Conservation (phyloP, 2,113 vertebrate genomes). For the Bos taurus region ARS-UCD2.0 NC_037337.1:28551501-28552000, state of each 20-base stretch:
- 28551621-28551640: neutral
- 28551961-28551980: neutral
- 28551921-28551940: neutral
- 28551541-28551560: neutral
- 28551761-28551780: neutral
- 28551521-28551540: neutral
- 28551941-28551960: neutral
- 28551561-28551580: neutral
- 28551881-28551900: neutral
- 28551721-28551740: neutral
- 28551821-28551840: neutral
- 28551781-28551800: neutral
- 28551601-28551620: neutral
- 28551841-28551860: neutral
- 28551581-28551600: neutral
- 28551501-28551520: neutral
- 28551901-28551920: neutral
- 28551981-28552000: neutral
- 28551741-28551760: neutral
- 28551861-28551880: neutral
- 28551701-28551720: neutral
- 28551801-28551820: neutral
- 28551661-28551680: neutral
- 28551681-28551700: neutral
- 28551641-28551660: neutral